Conservation (phyloP, 1,140 invertebrate genomes). For the Armadillidium nasatum region DNA sequence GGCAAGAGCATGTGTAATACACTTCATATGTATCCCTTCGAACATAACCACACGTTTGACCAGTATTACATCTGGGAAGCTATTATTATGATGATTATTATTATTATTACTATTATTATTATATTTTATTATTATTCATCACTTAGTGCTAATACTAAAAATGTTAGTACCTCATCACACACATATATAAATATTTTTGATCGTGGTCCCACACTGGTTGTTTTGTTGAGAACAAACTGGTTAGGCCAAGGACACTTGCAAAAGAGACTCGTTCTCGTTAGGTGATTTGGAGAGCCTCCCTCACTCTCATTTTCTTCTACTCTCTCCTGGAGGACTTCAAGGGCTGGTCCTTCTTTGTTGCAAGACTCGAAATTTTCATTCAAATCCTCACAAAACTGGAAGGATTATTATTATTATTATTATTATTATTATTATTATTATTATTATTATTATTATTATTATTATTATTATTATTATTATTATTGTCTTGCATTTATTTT, state of each 20-base stretch:
- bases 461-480: too few relatives aligned
- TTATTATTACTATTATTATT: too few relatives aligned
- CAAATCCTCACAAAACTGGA: conserved; percentile 34
- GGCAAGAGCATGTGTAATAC: conserved; percentile 61
- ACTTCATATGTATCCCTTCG: conserved; percentile 55
- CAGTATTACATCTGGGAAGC: conserved; percentile 51
- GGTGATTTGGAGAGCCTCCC: too few relatives aligned
- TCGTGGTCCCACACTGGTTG: conserved; percentile 10
- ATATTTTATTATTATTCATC: too few relatives aligned
- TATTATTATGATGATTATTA: too few relatives aligned
- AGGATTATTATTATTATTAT: not conserved
- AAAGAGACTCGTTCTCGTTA: conserved; percentile 34
- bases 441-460: too few relatives aligned
- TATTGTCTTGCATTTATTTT: too few relatives aligned
- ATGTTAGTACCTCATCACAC: conserved; percentile 20
- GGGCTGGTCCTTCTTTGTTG: conserved; percentile 34
- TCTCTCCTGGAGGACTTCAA: conserved; percentile 38
- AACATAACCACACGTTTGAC: conserved; percentile 55
- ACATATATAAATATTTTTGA: conserved; percentile 33
- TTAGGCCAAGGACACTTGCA: conserved; percentile 33
- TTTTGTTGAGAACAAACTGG: conserved; percentile 20
- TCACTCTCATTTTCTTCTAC: conserved; percentile 17
- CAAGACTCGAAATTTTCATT: conserved; percentile 36
- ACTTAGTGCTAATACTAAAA: too few relatives aligned
- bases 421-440: not conserved